These are phyloP conservation scores for Drosophila putrida DNA, from an alignment of 2,888 invertebrate genomes.

Conservation along the genomic window DNA sequence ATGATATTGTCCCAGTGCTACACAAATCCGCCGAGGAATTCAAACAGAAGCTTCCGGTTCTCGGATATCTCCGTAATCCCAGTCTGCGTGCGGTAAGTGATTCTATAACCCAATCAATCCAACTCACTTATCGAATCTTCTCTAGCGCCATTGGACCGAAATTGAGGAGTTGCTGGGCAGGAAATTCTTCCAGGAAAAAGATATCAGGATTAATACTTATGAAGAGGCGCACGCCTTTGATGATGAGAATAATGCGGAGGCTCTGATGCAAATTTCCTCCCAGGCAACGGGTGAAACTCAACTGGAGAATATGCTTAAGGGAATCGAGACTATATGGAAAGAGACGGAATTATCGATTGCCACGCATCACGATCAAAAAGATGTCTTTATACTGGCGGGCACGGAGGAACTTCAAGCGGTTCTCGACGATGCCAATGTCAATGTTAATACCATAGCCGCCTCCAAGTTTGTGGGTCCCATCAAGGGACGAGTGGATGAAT, in stretches of 20 bases:
- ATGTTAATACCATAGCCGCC: slow-evolving; percentile 94
- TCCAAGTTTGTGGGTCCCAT: slow-evolving; percentile 95
- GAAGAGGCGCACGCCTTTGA: slow-evolving; percentile 91
- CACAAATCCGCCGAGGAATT: slow-evolving; percentile 92
- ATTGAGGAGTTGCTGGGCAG: slow-evolving; percentile 91
- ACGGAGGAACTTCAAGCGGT: slow-evolving; percentile 93
- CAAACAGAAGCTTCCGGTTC: slow-evolving; percentile 92
- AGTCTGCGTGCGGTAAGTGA: slow-evolving; percentile 87
- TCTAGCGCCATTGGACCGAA: slow-evolving; percentile 92
- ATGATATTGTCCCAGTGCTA: slow-evolving; percentile 91
- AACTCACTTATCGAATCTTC: not conserved
- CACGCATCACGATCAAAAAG: slow-evolving; percentile 92
- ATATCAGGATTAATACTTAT: slow-evolving; percentile 89
- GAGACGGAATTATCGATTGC: slow-evolving; percentile 91
- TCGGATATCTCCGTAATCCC: slow-evolving; percentile 93
- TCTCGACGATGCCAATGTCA: slow-evolving; percentile 94
- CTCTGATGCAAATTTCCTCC: slow-evolving; percentile 93
- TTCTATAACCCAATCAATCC: not conserved
- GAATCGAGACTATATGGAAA: slow-evolving; percentile 94
- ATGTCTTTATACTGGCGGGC: slow-evolving; percentile 93
- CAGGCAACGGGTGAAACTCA: slow-evolving; percentile 95
- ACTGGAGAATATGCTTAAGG: slow-evolving; percentile 92
- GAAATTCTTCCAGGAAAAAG: slow-evolving; percentile 90
- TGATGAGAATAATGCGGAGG: slow-evolving; percentile 87
- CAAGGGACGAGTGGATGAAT: slow-evolving; percentile 92